Evolutionary conservation across 1,140 invertebrate genomes (phyloP).

Genomic region (Drosophila saltans): DNA sequence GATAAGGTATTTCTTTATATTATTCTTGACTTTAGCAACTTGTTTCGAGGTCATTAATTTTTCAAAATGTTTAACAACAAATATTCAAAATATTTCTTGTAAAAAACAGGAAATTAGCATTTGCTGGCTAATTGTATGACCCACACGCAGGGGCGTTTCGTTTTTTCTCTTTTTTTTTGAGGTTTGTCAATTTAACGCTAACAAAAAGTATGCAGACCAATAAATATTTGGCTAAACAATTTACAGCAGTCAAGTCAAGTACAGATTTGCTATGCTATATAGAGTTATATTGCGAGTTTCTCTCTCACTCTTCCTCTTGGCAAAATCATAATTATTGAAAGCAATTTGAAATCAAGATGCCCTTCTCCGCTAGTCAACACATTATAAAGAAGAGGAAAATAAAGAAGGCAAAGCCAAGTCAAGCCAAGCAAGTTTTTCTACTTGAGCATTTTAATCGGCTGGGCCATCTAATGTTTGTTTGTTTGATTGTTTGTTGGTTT

Average conservation of each 20-base stretch:
- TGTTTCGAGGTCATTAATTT: neutral
- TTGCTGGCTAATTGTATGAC: conserved; percentile 52
- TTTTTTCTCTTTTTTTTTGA: conserved; percentile 3
- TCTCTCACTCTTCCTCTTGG: conserved; percentile 6
- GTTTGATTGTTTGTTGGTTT: conserved; percentile 31
- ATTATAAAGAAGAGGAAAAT: conserved; percentile 49
- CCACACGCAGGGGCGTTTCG: conserved; percentile 12
- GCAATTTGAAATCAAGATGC: conserved; percentile 73
- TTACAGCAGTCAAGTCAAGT: neutral
- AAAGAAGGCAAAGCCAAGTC: neutral
- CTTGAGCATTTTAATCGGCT: conserved; percentile 29
- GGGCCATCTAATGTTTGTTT: conserved; percentile 62
- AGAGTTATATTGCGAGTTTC: conserved; percentile 40
- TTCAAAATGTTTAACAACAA: neutral
- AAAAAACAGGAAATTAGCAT: conserved; percentile 55
- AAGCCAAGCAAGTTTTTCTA: conserved; percentile 10
- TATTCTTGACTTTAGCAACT: neutral
- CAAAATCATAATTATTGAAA: conserved; percentile 70
- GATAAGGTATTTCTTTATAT: neutral
- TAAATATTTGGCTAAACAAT: conserved; percentile 49
- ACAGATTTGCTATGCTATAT: conserved; percentile 25
- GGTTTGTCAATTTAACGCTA: conserved; percentile 15
- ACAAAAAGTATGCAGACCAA: conserved; percentile 46
- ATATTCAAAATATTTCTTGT: conserved; percentile 22
- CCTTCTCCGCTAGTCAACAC: conserved; percentile 69